These are phyloP conservation scores for Sweltsa coloradensis DNA, from an alignment of 1,140 invertebrate genomes.

Conservation along the genomic window DNA sequence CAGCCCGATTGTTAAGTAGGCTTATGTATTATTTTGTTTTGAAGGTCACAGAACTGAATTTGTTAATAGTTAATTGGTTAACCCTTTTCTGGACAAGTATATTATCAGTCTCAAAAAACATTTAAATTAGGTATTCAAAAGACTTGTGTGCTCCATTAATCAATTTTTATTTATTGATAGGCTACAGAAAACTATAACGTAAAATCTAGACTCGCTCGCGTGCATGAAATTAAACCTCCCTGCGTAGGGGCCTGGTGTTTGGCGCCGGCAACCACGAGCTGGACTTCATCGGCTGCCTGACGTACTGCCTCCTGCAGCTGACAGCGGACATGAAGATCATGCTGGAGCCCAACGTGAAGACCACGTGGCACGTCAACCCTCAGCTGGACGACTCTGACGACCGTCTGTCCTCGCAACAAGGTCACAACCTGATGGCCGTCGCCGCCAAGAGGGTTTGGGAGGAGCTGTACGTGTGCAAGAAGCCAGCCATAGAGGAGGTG, in stretches of 20 bases:
- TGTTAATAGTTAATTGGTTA: too few relatives aligned
- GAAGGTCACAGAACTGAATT: too few relatives aligned
- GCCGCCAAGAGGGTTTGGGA: slow-evolving; percentile 94
- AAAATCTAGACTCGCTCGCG: too few relatives aligned
- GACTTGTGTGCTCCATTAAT: too few relatives aligned
- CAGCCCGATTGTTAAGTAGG: too few relatives aligned
- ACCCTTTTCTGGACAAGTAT: too few relatives aligned
- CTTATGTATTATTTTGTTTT: too few relatives aligned
- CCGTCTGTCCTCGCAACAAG: slow-evolving; percentile 63
- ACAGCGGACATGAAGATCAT: slow-evolving; percentile 82
- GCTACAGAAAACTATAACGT: too few relatives aligned
- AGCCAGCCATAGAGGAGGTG: slow-evolving; percentile 80
- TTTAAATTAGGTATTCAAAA: too few relatives aligned
- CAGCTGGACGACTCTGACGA: slow-evolving; percentile 59
- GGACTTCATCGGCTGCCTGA: slow-evolving; percentile 91
- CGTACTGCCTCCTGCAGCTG: slow-evolving; percentile 88
- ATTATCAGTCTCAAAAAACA: too few relatives aligned
- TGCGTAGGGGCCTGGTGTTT: slow-evolving; percentile 70
- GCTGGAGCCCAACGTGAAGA: slow-evolving; percentile 62
- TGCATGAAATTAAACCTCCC: too few relatives aligned
- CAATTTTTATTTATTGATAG: too few relatives aligned
- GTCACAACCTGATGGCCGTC: slow-evolving; percentile 73
- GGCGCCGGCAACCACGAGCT: slow-evolving; percentile 88
- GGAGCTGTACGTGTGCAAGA: slow-evolving; percentile 91
- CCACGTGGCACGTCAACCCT: slow-evolving; percentile 82